Percentiles rank a stretch among this genome's conserved stretches.
These are phyloP conservation scores for Volucella zonaria DNA, from an alignment of 2,888 invertebrate species.

Conservation along the genomic window DNA sequence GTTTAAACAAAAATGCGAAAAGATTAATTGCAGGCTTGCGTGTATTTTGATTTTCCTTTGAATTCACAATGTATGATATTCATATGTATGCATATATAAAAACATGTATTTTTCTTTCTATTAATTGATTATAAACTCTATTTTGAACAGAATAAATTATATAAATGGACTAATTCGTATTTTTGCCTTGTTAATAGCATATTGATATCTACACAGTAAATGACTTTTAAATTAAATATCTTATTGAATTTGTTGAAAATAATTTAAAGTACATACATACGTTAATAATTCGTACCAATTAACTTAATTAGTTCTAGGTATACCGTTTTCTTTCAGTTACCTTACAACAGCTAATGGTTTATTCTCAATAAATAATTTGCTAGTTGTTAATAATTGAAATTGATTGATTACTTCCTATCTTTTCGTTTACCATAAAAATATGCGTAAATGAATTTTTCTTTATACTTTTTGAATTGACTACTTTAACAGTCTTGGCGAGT, in stretches of 20 bases:
- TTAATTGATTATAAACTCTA: slow-evolving; percentile 4
- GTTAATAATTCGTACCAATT: background rate
- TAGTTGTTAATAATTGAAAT: slow-evolving; percentile 37
- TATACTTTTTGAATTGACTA: slow-evolving; percentile 65
- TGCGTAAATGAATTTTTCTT: slow-evolving; percentile 52
- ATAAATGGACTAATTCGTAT: slow-evolving; percentile 18
- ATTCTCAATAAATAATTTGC: slow-evolving; percentile 5
- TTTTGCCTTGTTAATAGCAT: background rate
- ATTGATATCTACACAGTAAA: slow-evolving; percentile 13
- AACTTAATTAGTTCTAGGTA: background rate
- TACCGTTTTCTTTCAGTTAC: slow-evolving; percentile 15
- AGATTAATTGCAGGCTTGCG: no score
- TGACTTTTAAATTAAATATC: slow-evolving; percentile 20
- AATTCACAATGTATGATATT: background rate
- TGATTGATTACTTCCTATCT: slow-evolving; percentile 30
- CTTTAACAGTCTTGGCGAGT: slow-evolving; percentile 70
- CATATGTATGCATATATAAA: background rate
- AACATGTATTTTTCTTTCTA: slow-evolving; percentile 23
- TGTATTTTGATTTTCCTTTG: no score
- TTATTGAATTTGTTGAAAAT: slow-evolving; percentile 18
- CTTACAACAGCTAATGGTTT: slow-evolving; percentile 13
- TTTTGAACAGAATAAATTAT: slow-evolving; percentile 10
- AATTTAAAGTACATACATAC: slow-evolving; percentile 20
- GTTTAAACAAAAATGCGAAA: no score
- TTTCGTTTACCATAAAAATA: slow-evolving; percentile 16